These are phyloP conservation scores for Iselma pallidipennis DNA, from an alignment of 2,888 invertebrate genomes.

Conservation along the genomic window DNA sequence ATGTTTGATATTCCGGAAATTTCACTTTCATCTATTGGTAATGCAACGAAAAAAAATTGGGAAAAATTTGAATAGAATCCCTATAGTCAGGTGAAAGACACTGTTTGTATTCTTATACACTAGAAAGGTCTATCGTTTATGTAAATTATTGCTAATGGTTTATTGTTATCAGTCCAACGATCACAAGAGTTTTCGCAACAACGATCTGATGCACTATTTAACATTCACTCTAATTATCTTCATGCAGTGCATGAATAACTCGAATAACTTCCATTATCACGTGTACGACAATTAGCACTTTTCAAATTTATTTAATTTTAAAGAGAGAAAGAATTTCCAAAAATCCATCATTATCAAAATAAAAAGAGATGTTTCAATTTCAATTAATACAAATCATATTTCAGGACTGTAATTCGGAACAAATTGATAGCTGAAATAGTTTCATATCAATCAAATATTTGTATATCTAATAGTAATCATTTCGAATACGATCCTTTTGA, in stretches of 20 bases:
- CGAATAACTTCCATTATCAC: background rate
- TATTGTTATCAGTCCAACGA: background rate
- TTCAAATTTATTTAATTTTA: no score
- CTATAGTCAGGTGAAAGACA: background rate
- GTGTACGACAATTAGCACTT: background rate
- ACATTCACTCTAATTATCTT: slow-evolving; percentile 1
- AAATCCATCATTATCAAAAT: background rate
- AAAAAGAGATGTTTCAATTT: background rate
- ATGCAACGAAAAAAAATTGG: background rate
- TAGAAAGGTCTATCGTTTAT: background rate
- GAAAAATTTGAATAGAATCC: no score
- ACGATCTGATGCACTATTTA: slow-evolving; percentile 1
- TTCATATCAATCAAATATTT: slow-evolving; percentile 53
- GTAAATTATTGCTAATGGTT: background rate
- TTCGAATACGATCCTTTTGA: slow-evolving; percentile 61
- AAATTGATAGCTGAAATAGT: slow-evolving; percentile 7
- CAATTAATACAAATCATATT: background rate
- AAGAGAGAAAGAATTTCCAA: background rate
- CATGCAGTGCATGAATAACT: background rate
- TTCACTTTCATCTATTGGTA: no score
- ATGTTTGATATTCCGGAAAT: no score
- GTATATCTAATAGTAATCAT: slow-evolving; percentile 55
- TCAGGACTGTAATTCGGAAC: background rate
- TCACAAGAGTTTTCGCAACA: background rate
- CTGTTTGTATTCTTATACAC: background rate